phyloP scores from a whole-genome alignment of 2,888 invertebrate species.

The Polydrusus cervinus region DNA sequence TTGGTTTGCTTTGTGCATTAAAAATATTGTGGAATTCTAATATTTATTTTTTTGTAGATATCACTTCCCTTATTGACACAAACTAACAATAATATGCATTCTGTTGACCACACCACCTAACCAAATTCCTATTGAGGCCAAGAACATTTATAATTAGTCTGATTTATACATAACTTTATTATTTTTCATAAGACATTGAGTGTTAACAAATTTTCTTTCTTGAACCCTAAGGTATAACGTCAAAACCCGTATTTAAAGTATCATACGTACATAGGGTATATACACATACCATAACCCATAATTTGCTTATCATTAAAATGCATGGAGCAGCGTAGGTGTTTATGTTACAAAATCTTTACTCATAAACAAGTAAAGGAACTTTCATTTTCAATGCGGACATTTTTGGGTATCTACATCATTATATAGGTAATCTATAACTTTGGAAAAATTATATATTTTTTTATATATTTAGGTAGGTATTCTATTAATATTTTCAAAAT shows the following conservation, averaged over 20 bases:
- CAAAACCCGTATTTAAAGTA: background rate
- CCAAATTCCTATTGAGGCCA: slow-evolving; percentile 5
- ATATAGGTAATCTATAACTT: background rate
- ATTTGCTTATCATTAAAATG: slow-evolving; percentile 23
- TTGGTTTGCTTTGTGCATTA: background rate
- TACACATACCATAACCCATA: background rate
- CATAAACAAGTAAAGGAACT: slow-evolving; percentile 13
- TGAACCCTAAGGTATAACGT: background rate
- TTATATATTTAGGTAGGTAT: too few relatives aligned
- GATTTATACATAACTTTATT: background rate
- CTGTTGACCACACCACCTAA: background rate
- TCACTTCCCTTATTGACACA: background rate
- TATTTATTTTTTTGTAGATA: background rate
- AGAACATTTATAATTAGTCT: slow-evolving; percentile 7
- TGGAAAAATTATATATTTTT: background rate
- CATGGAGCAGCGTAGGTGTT: slow-evolving; percentile 12
- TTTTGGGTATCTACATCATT: background rate
- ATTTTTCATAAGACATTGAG: background rate
- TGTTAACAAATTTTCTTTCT: background rate
- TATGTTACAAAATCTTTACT: slow-evolving; percentile 12
- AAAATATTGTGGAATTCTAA: background rate
- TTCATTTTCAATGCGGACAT: slow-evolving; percentile 8
- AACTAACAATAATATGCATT: background rate
- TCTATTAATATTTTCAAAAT: background rate
- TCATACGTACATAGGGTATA: background rate